A percentile compares a stretch with the other conserved stretches of the same genome.
These are phyloP conservation scores for Halcyon malimbica DNA, from an alignment of 2,113 vertebrate species.

Conservation along the genomic window DNA sequence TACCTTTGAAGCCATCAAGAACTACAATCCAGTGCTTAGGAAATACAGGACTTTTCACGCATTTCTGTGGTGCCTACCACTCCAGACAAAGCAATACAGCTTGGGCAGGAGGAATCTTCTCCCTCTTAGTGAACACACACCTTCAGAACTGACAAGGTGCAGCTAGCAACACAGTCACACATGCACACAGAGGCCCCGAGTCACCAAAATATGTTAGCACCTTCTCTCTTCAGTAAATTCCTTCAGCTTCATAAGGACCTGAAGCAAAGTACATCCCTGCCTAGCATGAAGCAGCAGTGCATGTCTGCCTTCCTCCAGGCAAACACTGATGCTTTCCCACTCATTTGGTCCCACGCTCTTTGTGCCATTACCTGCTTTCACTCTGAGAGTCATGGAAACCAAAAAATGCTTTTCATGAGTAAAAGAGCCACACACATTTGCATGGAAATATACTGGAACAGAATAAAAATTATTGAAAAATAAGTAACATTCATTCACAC, in stretches of 20 bases:
- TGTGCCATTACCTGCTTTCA: neutral
- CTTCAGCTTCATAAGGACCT: neutral
- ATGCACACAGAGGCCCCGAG: neutral
- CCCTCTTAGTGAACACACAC: neutral
- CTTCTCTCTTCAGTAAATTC: neutral
- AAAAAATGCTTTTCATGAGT: neutral
- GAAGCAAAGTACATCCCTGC: neutral
- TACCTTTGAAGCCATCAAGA: neutral
- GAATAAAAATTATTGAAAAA: neutral
- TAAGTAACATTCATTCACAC: neutral
- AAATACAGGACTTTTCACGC: neutral
- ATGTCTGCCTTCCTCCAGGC: neutral
- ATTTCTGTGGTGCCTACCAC: neutral
- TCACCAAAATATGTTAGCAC: neutral
- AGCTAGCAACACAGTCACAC: rapidly evolving
- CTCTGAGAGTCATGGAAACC: neutral
- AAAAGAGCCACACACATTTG: neutral
- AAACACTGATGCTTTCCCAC: neutral
- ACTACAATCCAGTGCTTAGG: neutral
- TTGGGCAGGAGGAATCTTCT: neutral
- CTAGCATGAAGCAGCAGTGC: rapidly evolving
- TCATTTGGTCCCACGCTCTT: neutral
- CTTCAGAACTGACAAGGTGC: neutral
- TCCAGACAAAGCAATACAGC: neutral
- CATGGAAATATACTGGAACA: neutral